Evolutionary conservation across 2,797 vertebrate species (phyloP).

Genomic region (Falco berigora): DNA sequence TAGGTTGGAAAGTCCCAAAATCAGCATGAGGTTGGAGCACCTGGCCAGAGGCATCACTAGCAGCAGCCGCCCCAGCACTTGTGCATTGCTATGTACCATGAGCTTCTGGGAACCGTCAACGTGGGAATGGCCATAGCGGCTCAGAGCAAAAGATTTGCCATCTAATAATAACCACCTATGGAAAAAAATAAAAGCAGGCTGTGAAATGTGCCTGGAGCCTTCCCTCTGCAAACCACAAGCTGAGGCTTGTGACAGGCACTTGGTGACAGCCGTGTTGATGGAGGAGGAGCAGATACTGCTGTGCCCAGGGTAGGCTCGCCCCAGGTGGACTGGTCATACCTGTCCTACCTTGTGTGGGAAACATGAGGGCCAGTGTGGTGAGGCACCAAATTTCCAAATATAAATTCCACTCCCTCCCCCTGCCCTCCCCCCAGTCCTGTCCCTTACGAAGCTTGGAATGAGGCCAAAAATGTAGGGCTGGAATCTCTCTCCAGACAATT

Average conservation of each 20-base stretch:
- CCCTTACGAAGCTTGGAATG: background rate
- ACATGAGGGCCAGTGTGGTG: fast-evolving
- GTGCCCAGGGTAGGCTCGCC: background rate
- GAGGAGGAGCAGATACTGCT: background rate
- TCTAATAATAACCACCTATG: background rate
- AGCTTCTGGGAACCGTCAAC: background rate
- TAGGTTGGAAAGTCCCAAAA: background rate
- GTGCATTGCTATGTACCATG: fast-evolving
- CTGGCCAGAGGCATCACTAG: background rate
- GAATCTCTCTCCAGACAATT: conserved; percentile 46
- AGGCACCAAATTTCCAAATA: background rate
- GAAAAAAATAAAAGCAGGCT: background rate
- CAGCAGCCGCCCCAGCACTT: background rate
- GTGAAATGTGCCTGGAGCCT: background rate
- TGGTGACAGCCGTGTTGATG: fast-evolving
- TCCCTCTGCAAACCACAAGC: background rate
- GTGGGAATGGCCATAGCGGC: fast-evolving
- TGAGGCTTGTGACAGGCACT: background rate
- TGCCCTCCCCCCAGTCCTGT: background rate
- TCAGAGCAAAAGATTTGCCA: background rate
- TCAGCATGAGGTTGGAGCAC: background rate
- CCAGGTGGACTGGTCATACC: background rate
- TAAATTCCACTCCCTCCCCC: background rate
- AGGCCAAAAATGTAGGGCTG: conserved; percentile 7
- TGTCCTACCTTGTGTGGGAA: background rate